Conservation (phyloP, 1,140 invertebrate genomes). For the Tribolium castaneum region DNA sequence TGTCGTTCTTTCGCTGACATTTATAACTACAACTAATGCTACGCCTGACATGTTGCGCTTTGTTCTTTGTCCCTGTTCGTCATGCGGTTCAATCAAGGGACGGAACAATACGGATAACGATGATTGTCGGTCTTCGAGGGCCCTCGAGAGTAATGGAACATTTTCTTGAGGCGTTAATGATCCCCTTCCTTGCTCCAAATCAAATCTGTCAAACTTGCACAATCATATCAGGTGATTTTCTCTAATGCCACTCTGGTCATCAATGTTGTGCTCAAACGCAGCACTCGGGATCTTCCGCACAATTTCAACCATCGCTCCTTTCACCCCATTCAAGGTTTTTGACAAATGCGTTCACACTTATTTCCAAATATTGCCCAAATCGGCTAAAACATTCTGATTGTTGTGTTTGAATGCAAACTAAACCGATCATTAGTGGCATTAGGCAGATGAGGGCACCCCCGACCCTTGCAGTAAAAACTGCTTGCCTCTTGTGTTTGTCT, state of each 20-base stretch:
- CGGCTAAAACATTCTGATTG: too few species aligned
- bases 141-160: conserved; percentile 58
- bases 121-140: conserved; percentile 59
- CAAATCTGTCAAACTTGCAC: conserved; percentile 60
- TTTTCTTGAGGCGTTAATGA: conserved; percentile 60
- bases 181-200: conserved; percentile 51
- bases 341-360: too few species aligned
- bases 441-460: not conserved
- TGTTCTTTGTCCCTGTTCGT: conserved; percentile 51
- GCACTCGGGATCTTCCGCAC: not conserved
- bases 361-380: too few species aligned
- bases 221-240: conserved; percentile 57
- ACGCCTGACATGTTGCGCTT: conserved; percentile 54
- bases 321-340: too few species aligned
- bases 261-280: not conserved
- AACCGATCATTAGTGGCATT: not conserved
- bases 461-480: not conserved
- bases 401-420: too few species aligned
- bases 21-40: conserved; percentile 57
- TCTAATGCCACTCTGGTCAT: not conserved
- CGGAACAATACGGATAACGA: conserved; percentile 60
- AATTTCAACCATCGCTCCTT: not conserved
- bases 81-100: conserved; percentile 55
- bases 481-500: not conserved
- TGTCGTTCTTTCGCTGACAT: conserved; percentile 50